A percentile compares a stretch with the other conserved stretches of the same genome.
Evolutionary conservation across 2,113 vertebrate genomes (phyloP).

Genomic region (Monopterus albus): DNA sequence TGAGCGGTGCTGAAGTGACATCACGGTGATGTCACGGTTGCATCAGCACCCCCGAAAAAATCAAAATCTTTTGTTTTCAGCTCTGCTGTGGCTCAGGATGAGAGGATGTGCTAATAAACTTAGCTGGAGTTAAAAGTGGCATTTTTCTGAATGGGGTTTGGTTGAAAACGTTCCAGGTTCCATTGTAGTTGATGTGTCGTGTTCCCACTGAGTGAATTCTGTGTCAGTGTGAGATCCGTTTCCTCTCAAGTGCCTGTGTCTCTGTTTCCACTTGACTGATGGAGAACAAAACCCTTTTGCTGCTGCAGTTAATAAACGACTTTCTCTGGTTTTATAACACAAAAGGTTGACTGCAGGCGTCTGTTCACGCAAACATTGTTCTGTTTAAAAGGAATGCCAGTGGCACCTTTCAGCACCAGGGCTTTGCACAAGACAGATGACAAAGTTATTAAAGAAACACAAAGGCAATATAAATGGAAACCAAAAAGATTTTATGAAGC

Average conservation of each 20-base stretch:
- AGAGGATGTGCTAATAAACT: neutral
- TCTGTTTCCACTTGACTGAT: neutral
- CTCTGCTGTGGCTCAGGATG: neutral
- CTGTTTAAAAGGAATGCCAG: no score
- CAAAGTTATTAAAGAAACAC: no score
- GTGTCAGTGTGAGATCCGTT: neutral
- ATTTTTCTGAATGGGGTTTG: neutral
- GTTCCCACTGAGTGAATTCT: neutral
- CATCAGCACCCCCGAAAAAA: neutral
- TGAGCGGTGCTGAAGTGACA: conserved; percentile 42
- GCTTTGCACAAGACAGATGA: no score
- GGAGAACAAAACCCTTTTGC: neutral
- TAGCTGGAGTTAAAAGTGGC: neutral
- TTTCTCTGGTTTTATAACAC: no score
- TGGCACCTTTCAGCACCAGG: no score
- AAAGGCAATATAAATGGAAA: no score
- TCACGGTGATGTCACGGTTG: conserved; percentile 54
- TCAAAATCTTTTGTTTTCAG: neutral
- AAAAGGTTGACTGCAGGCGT: no score
- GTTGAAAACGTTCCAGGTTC: neutral
- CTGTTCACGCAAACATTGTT: no score
- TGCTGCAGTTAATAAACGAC: conserved; percentile 38
- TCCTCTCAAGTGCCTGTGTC: neutral
- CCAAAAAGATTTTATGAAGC: no score
- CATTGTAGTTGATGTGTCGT: neutral